Base-by-base conservation (phyloP, 1,140 invertebrate genomes). In the Scaptomyza graminum region DNA sequence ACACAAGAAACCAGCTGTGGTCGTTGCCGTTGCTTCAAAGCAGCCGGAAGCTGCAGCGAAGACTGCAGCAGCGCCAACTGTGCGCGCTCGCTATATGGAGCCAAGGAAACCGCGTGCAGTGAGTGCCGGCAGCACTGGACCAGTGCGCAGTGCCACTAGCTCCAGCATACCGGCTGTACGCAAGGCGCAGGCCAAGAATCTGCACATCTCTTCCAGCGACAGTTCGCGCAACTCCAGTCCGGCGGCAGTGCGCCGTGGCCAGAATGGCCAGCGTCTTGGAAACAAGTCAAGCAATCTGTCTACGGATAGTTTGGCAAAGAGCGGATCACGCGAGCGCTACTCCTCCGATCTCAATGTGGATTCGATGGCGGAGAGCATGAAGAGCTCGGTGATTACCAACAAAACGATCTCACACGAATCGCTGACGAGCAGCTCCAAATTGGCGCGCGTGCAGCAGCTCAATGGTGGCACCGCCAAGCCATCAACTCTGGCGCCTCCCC, bases 211-310 rank as follows among this genome's bases (percentile, higher is more conserved):
- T 12, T 92, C 91, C 56, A 92, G 91, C 69, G 91, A 90, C 41
- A 92, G 90, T 70, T 92, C 95, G 0, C 94, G 95, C 49, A 95
- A 94, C 49, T 95, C 94, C 0, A 95, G 94, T 85, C 95, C 95
- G 9, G 94, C 94, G 5, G 69, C 74, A 0, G 93, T 94, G 77
- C 93, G 93, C 54, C 93, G 94, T 25, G 49, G 92, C 90, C 55
- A 77, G 11, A 91, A 85, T 60, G 82, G 73, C 1, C 37, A 41
- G n/a, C 91, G 60, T 75, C 15, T 84, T 64, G 65, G 93, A 81
- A 92, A 92, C 85, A 67, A 94, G 92, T 77, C 73, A 74, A 90
- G 85, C 85, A 37, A 92, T 91, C 67, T 94, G 13, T 94, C 93
- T 3, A 92, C 93, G 0, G 94, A 94, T 50, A 94, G 93, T 73